Percentiles rank a stretch among this genome's conserved stretches.
Conservation (phyloP, 1,140 invertebrate genomes). For the Dolichoris vasculosae region DNA sequence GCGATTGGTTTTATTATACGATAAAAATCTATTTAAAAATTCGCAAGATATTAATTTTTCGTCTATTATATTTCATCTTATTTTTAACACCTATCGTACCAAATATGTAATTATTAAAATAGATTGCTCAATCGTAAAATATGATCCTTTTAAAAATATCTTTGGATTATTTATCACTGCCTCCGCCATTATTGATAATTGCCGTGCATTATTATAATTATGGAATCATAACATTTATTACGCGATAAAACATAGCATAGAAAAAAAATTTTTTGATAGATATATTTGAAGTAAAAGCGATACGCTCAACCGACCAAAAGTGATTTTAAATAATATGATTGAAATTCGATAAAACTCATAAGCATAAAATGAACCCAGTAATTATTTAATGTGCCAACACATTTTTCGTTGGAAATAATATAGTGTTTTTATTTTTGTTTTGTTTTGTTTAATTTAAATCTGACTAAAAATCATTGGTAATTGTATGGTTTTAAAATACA, state of each 20-base stretch:
- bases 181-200: not conserved
- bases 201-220: not conserved
- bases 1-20: too few relatives aligned
- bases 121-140: not conserved
- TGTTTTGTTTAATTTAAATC: slow-evolving; percentile 27
- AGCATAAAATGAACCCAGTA: not conserved
- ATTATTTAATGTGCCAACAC: slow-evolving; percentile 16
- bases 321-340: slow-evolving; percentile 5
- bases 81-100: too few relatives aligned
- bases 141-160: not conserved
- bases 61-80: too few relatives aligned
- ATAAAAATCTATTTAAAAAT: too few relatives aligned
- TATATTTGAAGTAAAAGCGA: not conserved
- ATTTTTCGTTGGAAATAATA: slow-evolving; percentile 1
- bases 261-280: not conserved
- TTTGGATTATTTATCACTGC: too few relatives aligned
- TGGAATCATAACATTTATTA: not conserved
- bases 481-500: slow-evolving; percentile 33
- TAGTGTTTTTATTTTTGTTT: not conserved
- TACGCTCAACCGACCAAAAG: not conserved
- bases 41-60: too few relatives aligned
- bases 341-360: not conserved
- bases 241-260: not conserved
- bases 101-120: not conserved
- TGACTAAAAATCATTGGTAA: slow-evolving; percentile 19